Base-by-base conservation (phyloP, 2,113 vertebrate species). In the Pachyramphus minor region DNA sequence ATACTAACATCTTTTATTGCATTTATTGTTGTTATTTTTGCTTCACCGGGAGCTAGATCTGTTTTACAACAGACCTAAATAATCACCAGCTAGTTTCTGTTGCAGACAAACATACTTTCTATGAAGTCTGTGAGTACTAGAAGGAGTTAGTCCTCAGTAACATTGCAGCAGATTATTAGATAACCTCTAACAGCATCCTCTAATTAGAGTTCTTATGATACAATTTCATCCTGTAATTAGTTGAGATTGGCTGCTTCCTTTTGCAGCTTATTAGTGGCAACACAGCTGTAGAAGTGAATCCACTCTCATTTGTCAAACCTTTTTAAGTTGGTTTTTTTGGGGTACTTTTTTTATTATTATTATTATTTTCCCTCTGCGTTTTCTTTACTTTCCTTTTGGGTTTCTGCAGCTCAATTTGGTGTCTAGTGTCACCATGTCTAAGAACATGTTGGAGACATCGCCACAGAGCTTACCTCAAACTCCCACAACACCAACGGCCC, bases 201-300 rank as follows among this genome's bases (percentile, higher is more conserved):
- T 99, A 99, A 99, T 99, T 99, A 99, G 98, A 99, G 99, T 99
- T 99, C 99, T 99, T 99, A 99, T 99, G 98, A 99, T 99, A 99
- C 98, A 99, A 99, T 99, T 99, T 99, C 98, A 99, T 99, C 98
- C 98, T 98, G 98, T 99, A 99, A 99, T 99, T 99, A 99, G 99
- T 98, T 98, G 98, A 99, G 98, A 99, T 99, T 98, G 98, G 98
- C 98, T 99, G 98, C 98, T 99, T 99, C 98, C 98, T 99, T 98
- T 98, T 98, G 98, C 98, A 98, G 98, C 98, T 99, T 99, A 99
- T 99, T 99, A 99, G 98, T 98, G 98, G 98, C 98, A 99, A 99
- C 98, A 98, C 98, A 99, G 98, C 98, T 99, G 98, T 98, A 96
- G 98, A 98, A 98, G 98, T 98, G 98, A 98, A 98, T 98, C 98